Base-by-base conservation (phyloP, 2,797 vertebrate species). In the Oophaga sylvatica region DNA sequence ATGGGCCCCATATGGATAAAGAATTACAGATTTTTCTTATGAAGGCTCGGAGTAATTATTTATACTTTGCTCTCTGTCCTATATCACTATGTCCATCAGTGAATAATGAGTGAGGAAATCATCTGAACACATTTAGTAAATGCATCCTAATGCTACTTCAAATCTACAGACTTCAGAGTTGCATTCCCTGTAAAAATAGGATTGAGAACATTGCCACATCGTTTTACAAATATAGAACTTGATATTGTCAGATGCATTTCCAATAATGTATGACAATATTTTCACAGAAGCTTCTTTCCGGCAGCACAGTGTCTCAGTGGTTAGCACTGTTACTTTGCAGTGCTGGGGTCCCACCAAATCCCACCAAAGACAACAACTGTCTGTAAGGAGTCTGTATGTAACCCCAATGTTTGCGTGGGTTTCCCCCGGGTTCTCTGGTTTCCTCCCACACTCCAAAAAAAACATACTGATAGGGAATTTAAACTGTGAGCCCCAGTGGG, bases 81-180 rank as follows among this genome's bases (percentile, higher is more conserved):
- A 10, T 5, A 12, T 13, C 12, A 75, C 6, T 75, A 15, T 22
- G 1, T 45, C 2, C 19, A 76, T 53, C 22, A 13, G 45, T 53
- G 31, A 71, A 41, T 71, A 71, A 71, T 71, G 16, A 31, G 16
- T 41, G 13, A 68, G 67, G 15, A 73, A 22, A 73, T 48, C 10
- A 48, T 76, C 41, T 75, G 20, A 48, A 45, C 9, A 75, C 71
- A 76, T 76, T 76, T 53, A 76, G 41, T 48, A 53, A 76, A 76
- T 12, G n/a, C 1, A 20, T 53, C 45, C 48, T 76, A 22, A n/a
- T 53, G 45, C 20, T 48, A n/a, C 45, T 48, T 11, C n/a, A 76
- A 53, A 53, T 76, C 73, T 76, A 9, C 19, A n/a, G 45, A n/a
- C 22, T 48, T 13, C 20, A 53, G 12, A 48, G 13, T n/a, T 53